Base-by-base conservation (phyloP, 2,888 invertebrate species). In the Coelinius sp. region DNA sequence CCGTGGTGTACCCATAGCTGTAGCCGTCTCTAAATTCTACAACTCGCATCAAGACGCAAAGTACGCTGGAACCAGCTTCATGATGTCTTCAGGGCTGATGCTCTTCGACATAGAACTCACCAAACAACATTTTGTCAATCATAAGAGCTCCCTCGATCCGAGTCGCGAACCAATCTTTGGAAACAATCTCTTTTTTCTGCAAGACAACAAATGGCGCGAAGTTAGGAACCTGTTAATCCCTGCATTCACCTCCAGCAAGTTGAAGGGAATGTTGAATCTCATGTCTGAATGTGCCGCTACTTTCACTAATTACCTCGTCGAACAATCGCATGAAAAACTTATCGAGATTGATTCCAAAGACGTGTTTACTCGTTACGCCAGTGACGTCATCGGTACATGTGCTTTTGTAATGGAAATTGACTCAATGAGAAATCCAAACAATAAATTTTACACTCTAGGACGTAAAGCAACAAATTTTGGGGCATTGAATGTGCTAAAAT, bases 81-180 rank as follows among this genome's bases (percentile, higher is more conserved):
- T 72, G 12, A 27, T 10, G 0, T 27, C 14, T 2, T 85, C 84
- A 0, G 52, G 73, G 0, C 35, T 86, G 5, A 35, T 86, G 67
- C 49, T 87, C 4, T 78, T 80, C 12, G 86, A 86, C 49, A 76
- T 79, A 0, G 81, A 85, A 4, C 70, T 87, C 17, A 79, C 86
- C n/a, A 85, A 84, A 63, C 71, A 73, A 5, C 72, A 76, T 46
- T 76, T 76, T 22, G 65, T 76, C 7, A 71, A 76, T 41, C 75
- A 73, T 41, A 70, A 67, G 0, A 35, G 59, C 12, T 68, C 74
- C 67, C 41, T 70, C 17, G 71, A 75, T 22, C 70, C 62, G 4
- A n/a, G n/a, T 6, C 44, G 17, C 5, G 77, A 74, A 14, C 75
- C 74, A 1, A 20, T 77, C 0, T 77, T 75, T n/a, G 73, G 74